A percentile compares a stretch with the other conserved stretches of the same genome.
These are phyloP conservation scores for Corythornis vintsioides DNA, from an alignment of 2,113 vertebrate genomes.

Conservation along the genomic window DNA sequence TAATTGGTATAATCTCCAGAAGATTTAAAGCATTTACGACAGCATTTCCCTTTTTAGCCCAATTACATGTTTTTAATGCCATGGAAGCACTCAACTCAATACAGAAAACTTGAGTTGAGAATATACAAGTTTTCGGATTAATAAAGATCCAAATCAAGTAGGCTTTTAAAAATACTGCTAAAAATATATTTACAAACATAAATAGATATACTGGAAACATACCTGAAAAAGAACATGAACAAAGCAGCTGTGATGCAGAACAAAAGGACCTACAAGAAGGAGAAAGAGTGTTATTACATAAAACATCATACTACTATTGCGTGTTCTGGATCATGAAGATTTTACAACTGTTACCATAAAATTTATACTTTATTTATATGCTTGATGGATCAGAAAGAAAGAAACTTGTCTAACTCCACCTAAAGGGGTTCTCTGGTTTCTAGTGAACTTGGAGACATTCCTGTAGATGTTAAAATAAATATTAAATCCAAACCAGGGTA, in stretches of 20 bases:
- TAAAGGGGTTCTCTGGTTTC: neutral
- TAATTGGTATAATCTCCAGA: neutral
- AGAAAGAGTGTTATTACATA: constrained; percentile 52
- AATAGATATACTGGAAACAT: constrained; percentile 45
- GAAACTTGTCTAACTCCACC: neutral
- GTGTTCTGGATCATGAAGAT: neutral
- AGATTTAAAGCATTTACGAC: neutral
- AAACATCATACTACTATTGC: neutral
- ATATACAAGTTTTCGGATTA: neutral
- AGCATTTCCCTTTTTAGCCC: neutral
- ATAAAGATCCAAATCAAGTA: neutral
- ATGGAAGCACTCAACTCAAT: neutral
- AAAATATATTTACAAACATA: neutral
- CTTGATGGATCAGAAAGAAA: neutral
- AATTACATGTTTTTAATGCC: neutral
- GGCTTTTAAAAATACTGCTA: neutral
- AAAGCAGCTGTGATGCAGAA: constrained; percentile 87
- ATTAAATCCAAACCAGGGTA: neutral
- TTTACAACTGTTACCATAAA: neutral
- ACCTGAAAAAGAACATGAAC: constrained; percentile 91
- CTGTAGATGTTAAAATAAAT: neutral
- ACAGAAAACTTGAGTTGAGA: neutral
- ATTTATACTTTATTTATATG: neutral
- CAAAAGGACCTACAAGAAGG: constrained; percentile 81
- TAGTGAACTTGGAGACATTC: neutral